Evolutionary conservation across 2,113 vertebrate genomes (phyloP), one percentile per base, ranked within the genome.

Genomic region (Phylloscopus whistleri): DNA sequence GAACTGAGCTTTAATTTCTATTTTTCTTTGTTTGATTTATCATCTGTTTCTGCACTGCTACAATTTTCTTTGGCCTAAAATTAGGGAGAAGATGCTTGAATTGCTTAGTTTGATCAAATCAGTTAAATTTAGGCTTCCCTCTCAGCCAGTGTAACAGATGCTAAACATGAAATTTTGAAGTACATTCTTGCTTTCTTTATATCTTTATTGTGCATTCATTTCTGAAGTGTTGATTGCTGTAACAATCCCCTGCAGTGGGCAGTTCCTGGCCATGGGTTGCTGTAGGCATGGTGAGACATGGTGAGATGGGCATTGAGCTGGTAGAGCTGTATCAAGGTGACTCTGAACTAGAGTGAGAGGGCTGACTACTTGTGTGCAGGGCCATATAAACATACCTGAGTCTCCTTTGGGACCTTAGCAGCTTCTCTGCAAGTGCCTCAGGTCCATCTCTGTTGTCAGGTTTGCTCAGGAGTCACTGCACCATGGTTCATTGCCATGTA

Each of bases 1-100:
- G 58, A 91, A 78, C 78, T 20, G 41, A 93, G 73, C 66, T 92
- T 96, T 95, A 95, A 95, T 96, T 97, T 89, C 48, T 84, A 17
- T 84, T 94, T 88, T 92, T 87, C 68, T 93, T 89, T 53, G 93
- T 94, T 95, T 95, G 89, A 96, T 97, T 97, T 95, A 85, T 95
- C 87, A 90, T 55, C 52, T 87, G 63, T 85, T 96, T 94, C 88
- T 93, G 78, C 66, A n/a, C 73, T 93, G 46, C 51, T 80, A 18
- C n/a, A 58, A 19, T 87, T 90, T 83, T 94, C 24, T 79, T 69
- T 90, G 85, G 83, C 68, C 52, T 93, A 89, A 96, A 92, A 93
- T 95, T 87, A 82, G 39, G 52, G 46, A 64, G 72, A 91, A 82
- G n/a, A 58, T 86, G n/a, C 51, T 90, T 84, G 67, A 87, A 82